Percentiles rank a stretch among this genome's conserved stretches.
phyloP scores from a whole-genome alignment of 2,888 invertebrate species.

The Amiota minor region DNA sequence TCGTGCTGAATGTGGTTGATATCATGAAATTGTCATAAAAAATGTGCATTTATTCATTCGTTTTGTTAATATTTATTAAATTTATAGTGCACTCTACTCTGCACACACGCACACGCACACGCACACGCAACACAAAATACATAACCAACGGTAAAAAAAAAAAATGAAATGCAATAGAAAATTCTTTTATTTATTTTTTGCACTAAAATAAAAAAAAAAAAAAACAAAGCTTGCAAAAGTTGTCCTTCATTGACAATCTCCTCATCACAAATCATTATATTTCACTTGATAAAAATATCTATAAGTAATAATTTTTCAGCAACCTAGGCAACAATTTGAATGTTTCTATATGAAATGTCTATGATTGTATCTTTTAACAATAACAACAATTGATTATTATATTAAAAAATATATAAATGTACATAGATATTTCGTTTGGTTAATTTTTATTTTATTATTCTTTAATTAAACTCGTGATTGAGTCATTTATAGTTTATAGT shows the following conservation, averaged over 20 bases:
- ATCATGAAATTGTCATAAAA: conserved; percentile 36
- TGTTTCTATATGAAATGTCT: too few species aligned
- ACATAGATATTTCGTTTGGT: not conserved
- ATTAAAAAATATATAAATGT: too few species aligned
- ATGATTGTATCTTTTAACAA: too few species aligned
- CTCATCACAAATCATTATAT: not conserved
- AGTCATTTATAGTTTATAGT: too few species aligned
- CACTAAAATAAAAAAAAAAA: not conserved
- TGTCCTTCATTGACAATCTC: not conserved
- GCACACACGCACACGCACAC: conserved; percentile 28
- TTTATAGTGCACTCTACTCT: conserved; percentile 53
- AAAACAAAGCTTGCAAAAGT: not conserved
- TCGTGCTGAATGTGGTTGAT: conserved; percentile 27
- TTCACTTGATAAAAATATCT: conserved; percentile 1
- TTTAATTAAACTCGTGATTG: too few species aligned
- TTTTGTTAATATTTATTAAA: conserved; percentile 61
- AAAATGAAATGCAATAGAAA: conserved; percentile 3
- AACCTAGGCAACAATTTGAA: not conserved
- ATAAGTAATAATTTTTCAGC: not conserved
- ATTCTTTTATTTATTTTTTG: not conserved
- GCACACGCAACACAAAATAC: not conserved
- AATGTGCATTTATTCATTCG: not conserved
- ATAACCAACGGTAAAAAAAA: not conserved
- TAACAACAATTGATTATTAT: too few species aligned
- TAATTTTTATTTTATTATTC: not conserved